phyloP scores from a whole-genome alignment of 2,797 vertebrate genomes.

The Mus spretus region DNA sequence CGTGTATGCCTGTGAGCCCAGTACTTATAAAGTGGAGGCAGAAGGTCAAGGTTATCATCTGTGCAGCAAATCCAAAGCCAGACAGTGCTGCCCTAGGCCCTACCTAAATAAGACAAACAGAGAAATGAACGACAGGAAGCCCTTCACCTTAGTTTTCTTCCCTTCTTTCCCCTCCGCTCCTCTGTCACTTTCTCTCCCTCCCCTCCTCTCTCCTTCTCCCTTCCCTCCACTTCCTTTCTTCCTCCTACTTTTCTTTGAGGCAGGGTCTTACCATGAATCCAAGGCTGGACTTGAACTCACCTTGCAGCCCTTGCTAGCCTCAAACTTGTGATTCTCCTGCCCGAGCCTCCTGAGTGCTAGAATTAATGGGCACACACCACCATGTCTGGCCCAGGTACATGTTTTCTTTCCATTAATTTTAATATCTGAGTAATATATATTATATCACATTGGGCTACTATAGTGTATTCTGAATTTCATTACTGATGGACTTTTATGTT shows the following conservation, averaged over 20 bases:
- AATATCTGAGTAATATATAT: slow-evolving; percentile 11
- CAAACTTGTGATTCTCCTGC: background rate
- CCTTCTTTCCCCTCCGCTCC: background rate
- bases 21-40: background rate
- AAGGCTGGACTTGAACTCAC: background rate
- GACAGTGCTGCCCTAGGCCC: background rate
- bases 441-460: slow-evolving; percentile 10
- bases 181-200: no score
- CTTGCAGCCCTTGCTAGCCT: background rate
- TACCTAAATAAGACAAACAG: background rate
- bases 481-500: slow-evolving; percentile 2
- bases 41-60: background rate
- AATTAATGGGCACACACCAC: background rate
- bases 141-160: slow-evolving; percentile 22
- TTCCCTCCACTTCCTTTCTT: background rate
- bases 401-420: slow-evolving; percentile 65
- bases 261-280: background rate
- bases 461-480: slow-evolving; percentile 51
- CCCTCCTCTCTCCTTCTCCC: background rate
- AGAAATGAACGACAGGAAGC: background rate
- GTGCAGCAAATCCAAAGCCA: background rate
- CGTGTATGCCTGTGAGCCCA: background rate
- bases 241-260: background rate
- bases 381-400: background rate
- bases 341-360: background rate